Evolutionary conservation across 2,113 vertebrate genomes (phyloP).

Genomic region (Nematolebias whitei): DNA sequence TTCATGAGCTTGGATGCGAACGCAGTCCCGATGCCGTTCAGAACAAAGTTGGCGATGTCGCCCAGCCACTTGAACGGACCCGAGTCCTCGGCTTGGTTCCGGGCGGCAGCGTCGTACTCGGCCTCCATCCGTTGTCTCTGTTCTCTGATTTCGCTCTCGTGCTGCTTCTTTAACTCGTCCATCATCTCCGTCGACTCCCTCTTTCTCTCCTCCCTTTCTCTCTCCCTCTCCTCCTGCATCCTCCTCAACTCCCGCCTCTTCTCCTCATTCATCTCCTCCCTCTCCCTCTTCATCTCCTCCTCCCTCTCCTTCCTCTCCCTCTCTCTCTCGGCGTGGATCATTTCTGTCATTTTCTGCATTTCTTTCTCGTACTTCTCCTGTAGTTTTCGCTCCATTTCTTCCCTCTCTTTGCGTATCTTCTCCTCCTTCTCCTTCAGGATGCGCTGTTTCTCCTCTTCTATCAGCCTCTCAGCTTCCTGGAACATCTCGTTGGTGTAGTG

Average conservation of each 20-base stretch:
- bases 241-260: neutral
- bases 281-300: neutral
- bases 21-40: too few species aligned
- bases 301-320: neutral
- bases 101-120: neutral
- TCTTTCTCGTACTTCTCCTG: neutral
- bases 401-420: neutral
- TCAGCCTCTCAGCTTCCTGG: neutral
- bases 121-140: neutral
- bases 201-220: neutral
- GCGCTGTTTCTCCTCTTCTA: conserved; percentile 1
- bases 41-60: too few species aligned
- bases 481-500: conserved; percentile 22
- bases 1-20: too few species aligned
- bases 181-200: neutral
- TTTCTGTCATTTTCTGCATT: neutral
- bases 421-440: conserved; percentile 2
- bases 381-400: neutral
- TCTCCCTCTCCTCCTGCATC: neutral
- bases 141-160: neutral
- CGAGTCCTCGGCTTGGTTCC: too few species aligned
- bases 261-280: neutral
- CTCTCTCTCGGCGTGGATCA: neutral
- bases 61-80: too few species aligned
- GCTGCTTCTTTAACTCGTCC: neutral